Base-by-base conservation (phyloP, 2,888 invertebrate species). In the Aphodius sticticus region DNA sequence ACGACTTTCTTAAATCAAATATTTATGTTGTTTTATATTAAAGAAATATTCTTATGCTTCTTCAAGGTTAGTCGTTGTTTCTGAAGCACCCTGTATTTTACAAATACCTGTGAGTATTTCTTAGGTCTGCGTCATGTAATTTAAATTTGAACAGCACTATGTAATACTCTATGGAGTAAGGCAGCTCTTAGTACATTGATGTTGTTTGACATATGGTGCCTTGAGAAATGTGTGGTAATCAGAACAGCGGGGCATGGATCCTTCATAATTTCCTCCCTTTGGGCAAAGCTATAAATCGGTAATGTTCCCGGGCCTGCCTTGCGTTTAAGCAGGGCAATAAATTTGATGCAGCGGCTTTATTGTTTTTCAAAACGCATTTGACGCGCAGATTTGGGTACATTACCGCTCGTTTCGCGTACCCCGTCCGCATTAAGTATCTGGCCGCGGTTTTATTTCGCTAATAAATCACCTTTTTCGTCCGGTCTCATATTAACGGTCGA, bases 341-440 rank as follows among this genome's bases (percentile, higher is more conserved):
- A 74, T 74, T 37, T 16, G 74, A 74, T 74, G 26, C 74, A 37
- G 74, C 74, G 74, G 36, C 35, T 74, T 74, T 74, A 74, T 74
- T 74, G 74, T 74, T 74, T 74, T 74, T 36, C 74, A 74, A 74
- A 74, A 74, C n/a, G 74, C 36, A 74, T 36, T 74, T 74, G 74
- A 74, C 74, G 36, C 36, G 74, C n/a, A 74, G 74, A 74, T 74
- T 74, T 74, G 74, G 74, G 74, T 74, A 74, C 74, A 74, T 74
- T 74, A 74, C 74, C 74, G 74, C 36, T 37, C 37, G 35, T 74
- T 74, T 36, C 7, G 35, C 35, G 16, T 70, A 70, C n/a, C 35
- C 74, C 74, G 36, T 6, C 36, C 6, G 74, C 74, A 74, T 74
- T 74, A 74, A 74, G 9, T 74, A n/a, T 74, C 35, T 15, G 74